phyloP scores from a whole-genome alignment of 2,113 vertebrate species.

The Triplophysa siluroides region DNA sequence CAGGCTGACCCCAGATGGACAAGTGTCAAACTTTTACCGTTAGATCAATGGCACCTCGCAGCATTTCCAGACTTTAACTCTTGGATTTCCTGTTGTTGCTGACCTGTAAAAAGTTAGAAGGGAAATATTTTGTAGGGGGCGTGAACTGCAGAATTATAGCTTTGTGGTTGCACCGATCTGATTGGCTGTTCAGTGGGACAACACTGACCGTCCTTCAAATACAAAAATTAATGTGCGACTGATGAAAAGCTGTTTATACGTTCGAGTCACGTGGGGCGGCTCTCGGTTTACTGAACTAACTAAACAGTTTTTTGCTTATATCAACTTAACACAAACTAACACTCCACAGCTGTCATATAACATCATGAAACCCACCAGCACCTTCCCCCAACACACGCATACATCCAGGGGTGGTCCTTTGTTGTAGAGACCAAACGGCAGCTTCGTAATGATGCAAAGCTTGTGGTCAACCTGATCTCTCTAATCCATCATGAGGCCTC shows the following conservation, averaged over 20 bases:
- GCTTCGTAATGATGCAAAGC: conserved; percentile 19
- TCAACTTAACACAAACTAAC: conserved; percentile 25
- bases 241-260: conserved; percentile 36
- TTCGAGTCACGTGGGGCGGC: not conserved
- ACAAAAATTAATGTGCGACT: conserved; percentile 5
- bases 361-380: conserved; percentile 26
- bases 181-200: not conserved
- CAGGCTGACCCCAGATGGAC: conserved; percentile 21
- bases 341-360: conserved; percentile 35
- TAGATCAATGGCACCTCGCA: not conserved
- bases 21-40: conserved; percentile 27
- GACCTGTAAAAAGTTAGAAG: conserved; percentile 23
- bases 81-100: conserved; percentile 23
- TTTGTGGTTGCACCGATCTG: not conserved
- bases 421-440: conserved; percentile 12
- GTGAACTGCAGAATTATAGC: not conserved
- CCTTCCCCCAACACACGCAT: conserved; percentile 36
- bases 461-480: conserved; percentile 22
- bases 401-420: conserved; percentile 37
- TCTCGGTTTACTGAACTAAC: conserved; percentile 13
- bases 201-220: conserved; percentile 4
- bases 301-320: conserved; percentile 9
- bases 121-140: not conserved
- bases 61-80: conserved; percentile 1
- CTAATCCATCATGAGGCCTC: conserved; percentile 18